These are phyloP conservation scores for Ichneumoninae sp. DNA, from an alignment of 2,888 invertebrate genomes.

Conservation along the genomic window DNA sequence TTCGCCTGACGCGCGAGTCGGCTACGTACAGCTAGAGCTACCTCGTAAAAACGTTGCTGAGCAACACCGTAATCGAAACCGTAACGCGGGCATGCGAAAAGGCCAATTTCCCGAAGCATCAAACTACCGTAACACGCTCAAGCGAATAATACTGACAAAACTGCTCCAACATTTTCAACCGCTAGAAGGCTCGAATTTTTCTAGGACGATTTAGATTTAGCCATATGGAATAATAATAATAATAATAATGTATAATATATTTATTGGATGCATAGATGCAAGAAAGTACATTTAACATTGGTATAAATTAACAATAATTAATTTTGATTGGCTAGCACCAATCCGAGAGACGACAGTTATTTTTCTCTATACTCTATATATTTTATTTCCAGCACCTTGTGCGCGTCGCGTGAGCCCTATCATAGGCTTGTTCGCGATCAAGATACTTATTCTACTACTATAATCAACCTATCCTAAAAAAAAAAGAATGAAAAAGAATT, in stretches of 20 bases:
- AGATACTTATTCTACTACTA: too few species aligned
- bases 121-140: slow-evolving; percentile 43
- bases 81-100: slow-evolving; percentile 54
- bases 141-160: slow-evolving; percentile 26
- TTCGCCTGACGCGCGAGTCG: slow-evolving; percentile 1
- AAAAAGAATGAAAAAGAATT: not conserved
- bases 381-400: too few species aligned
- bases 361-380: too few species aligned
- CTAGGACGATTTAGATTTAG: not conserved
- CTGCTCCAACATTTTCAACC: not conserved
- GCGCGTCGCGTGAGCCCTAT: too few species aligned
- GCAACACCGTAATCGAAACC: slow-evolving; percentile 62
- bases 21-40: slow-evolving; percentile 18
- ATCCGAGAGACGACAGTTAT: too few species aligned
- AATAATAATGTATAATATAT: too few species aligned
- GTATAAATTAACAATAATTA: too few species aligned
- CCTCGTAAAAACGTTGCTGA: slow-evolving; percentile 23
- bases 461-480: too few species aligned
- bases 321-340: too few species aligned
- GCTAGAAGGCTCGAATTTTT: not conserved
- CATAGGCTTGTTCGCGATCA: too few species aligned
- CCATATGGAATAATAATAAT: not conserved
- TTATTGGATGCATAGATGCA: too few species aligned
- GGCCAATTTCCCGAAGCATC: slow-evolving; percentile 40
- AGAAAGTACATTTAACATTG: too few species aligned